A percentile compares a stretch with the other conserved stretches of the same genome.
phyloP scores from a whole-genome alignment of 2,888 invertebrate genomes.

The Eudasyphora cyanicolor region DNA sequence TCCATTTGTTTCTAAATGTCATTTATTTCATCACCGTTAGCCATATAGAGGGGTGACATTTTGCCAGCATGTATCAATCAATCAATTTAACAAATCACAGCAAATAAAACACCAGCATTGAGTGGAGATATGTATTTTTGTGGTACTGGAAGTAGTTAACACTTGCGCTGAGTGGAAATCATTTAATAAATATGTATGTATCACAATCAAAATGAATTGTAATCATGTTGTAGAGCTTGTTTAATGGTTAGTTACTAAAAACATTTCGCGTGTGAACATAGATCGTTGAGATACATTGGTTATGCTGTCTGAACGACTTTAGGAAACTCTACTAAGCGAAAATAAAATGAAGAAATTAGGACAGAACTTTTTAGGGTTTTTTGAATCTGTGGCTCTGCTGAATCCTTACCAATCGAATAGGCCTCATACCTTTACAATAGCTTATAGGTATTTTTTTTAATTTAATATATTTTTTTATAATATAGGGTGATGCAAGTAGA shows the following conservation, averaged over 20 bases:
- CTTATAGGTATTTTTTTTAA: too few relatives aligned
- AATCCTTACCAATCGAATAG: too few relatives aligned
- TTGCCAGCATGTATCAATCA: conserved; percentile 33
- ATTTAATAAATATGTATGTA: neutral
- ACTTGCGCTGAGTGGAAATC: neutral
- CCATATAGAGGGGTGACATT: conserved; percentile 14
- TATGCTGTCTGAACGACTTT: too few relatives aligned
- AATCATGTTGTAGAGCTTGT: neutral
- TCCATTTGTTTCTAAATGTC: neutral
- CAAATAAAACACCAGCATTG: neutral
- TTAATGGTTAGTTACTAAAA: neutral
- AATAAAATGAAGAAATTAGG: too few relatives aligned
- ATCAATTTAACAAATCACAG: conserved; percentile 21
- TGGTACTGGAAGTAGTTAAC: neutral
- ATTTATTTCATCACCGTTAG: conserved; percentile 12
- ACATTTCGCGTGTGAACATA: neutral
- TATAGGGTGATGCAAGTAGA: too few relatives aligned
- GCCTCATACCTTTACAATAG: too few relatives aligned
- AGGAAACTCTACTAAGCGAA: too few relatives aligned
- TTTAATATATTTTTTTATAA: too few relatives aligned
- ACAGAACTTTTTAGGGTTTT: too few relatives aligned
- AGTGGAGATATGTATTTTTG: neutral
- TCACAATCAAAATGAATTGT: neutral
- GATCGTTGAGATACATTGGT: too few relatives aligned
- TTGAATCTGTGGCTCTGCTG: too few relatives aligned